phyloP scores from a whole-genome alignment of 2,888 invertebrate genomes.

The Aproaerema taeniolella region DNA sequence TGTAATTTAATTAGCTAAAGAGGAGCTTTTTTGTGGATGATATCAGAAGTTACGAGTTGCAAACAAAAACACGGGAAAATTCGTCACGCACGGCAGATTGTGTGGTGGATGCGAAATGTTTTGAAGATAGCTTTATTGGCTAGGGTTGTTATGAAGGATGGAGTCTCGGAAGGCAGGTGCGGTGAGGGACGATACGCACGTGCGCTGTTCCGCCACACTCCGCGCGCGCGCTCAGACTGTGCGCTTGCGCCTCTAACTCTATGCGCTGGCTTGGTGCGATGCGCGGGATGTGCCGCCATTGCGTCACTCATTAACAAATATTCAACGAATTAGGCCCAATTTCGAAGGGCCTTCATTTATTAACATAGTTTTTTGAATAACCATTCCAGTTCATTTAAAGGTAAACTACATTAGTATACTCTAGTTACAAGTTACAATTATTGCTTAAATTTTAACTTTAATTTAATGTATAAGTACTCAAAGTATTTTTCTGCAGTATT shows the following conservation, averaged over 20 bases:
- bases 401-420: no score
- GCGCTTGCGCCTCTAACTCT: conserved; percentile 31
- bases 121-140: conserved; percentile 10
- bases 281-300: no score
- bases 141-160: conserved; percentile 11
- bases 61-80: conserved; percentile 28
- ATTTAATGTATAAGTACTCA: no score
- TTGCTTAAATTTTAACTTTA: no score
- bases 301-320: conserved; percentile 32
- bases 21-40: conserved; percentile 13
- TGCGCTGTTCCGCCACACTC: conserved; percentile 27
- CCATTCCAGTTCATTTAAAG: no score
- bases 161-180: conserved; percentile 18
- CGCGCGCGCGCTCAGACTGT: conserved; percentile 43
- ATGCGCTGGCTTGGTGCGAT: conserved; percentile 21
- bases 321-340: conserved; percentile 20
- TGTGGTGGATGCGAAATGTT: conserved; percentile 13
- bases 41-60: conserved; percentile 10
- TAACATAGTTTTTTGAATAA: conserved; percentile 10
- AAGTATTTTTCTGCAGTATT: no score
- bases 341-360: conserved; percentile 9
- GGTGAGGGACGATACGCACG: conserved; percentile 22
- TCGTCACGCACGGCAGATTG: conserved; percentile 23
- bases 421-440: no score
- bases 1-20: conserved; percentile 17